Base-by-base conservation (phyloP, 2,888 invertebrate genomes). In the Tenthredo livida region DNA sequence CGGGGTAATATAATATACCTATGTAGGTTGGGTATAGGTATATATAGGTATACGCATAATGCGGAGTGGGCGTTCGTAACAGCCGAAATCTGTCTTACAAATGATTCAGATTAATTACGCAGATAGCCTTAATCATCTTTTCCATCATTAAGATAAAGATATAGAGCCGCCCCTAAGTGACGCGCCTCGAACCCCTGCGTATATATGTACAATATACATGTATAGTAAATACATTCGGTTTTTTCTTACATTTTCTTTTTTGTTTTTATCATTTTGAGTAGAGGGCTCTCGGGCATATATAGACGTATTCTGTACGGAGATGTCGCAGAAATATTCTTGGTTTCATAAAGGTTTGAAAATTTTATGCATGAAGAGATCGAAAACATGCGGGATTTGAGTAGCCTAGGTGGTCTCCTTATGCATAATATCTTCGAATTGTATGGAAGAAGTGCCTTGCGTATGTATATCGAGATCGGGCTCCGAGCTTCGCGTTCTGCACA, bases 71-170 rank as follows among this genome's bases (percentile, higher is more conserved):
- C 40, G 43, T 43, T 43, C 73, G 73, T 43, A 73, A 73, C 87
- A 61, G 47, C 43, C 85, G 72, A 84, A 86, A 88, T 88, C 87
- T 85, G 85, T 67, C 84, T 85, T 78, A 84, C 80, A 58, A 87
- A 87, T 83, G 86, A 83, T 84, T 77, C 72, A 84, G 89, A 89
- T 89, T 89, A 85, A 87, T 88, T 86, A 83, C 75, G 65, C 37
- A 84, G 89, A 89, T 89, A 89, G 85, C 54, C 86, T 77, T 87
- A 87, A 89, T 89, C 88, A 86, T 88, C 86, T 72, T 72, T 84
- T 84, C 84, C 86, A 84, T 87, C 87, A 84, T 85, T 80, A 80
- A 84, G 84, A 58, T 84, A 83, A 67, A 85, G 86, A 86, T 85
- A 25, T 21, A 85, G 78, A 86, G 84, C 83, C 85, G 77, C 80